A percentile compares a stretch with the other conserved stretches of the same genome.
phyloP scores from a whole-genome alignment of 2,113 vertebrate species.

The Malurus melanocephalus region DNA sequence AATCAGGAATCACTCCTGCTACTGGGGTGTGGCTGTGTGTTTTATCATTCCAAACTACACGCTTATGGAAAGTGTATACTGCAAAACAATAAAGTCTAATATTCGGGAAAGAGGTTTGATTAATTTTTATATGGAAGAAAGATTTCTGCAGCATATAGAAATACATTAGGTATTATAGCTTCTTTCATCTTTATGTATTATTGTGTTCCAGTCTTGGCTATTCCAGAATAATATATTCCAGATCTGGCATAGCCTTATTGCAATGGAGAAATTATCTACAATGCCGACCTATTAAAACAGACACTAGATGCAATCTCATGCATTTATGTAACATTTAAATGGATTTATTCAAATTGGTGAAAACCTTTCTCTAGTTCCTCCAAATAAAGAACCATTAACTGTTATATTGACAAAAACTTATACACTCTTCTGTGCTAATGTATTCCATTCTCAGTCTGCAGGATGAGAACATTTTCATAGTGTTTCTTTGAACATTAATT shows the following conservation, averaged over 20 bases:
- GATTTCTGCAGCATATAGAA: neutral
- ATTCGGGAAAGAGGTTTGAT: neutral
- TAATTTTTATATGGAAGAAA: neutral
- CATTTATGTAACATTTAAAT: constrained; percentile 31
- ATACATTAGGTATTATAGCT: neutral
- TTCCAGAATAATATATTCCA: constrained; percentile 24
- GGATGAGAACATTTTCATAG: constrained; percentile 10
- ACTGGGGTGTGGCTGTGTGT: fast-evolving
- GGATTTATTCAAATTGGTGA: constrained; percentile 27
- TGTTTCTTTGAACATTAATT: constrained; percentile 46
- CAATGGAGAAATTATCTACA: constrained; percentile 1
- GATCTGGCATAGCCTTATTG: neutral
- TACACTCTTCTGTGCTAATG: neutral
- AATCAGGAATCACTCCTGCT: neutral
- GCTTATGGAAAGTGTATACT: neutral
- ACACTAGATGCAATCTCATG: neutral
- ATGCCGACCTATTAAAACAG: constrained; percentile 17
- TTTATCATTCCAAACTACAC: fast-evolving
- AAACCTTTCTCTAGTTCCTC: neutral
- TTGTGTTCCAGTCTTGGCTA: neutral
- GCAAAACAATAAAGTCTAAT: neutral
- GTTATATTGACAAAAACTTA: constrained; percentile 36
- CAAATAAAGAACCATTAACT: constrained; percentile 14
- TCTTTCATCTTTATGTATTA: constrained; percentile 17
- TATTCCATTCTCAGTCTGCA: neutral